phyloP scores from a whole-genome alignment of 2,888 invertebrate genomes.

The Mythimna albipuncta region DNA sequence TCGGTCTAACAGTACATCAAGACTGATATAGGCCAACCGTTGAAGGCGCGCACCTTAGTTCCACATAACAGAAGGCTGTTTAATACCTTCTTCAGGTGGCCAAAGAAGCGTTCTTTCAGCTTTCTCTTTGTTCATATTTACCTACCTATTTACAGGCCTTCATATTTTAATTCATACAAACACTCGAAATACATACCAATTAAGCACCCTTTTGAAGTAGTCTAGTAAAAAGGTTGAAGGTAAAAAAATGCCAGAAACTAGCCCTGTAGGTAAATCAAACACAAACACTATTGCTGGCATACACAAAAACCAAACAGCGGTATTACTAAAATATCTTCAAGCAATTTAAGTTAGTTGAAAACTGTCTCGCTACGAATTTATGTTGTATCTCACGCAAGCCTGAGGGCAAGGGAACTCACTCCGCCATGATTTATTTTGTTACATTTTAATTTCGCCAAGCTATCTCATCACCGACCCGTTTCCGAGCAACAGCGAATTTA shows the following conservation, averaged over 20 bases:
- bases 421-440: conserved; percentile 78
- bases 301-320: conserved; percentile 1
- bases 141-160: too few species aligned
- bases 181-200: background rate
- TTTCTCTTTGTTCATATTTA: too few species aligned
- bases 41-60: too few species aligned
- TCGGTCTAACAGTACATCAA: too few species aligned
- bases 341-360: conserved; percentile 65
- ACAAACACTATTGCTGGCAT: background rate
- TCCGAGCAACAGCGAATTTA: conserved; percentile 67
- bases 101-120: too few species aligned
- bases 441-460: conserved; percentile 81
- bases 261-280: background rate
- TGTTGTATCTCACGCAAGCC: conserved; percentile 64
- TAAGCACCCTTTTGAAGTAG: background rate
- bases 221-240: background rate
- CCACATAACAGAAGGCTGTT: too few species aligned
- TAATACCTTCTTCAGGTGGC: too few species aligned
- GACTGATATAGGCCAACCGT: too few species aligned
- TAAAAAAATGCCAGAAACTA: background rate
- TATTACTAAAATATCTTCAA: conserved; percentile 43
- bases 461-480: conserved; percentile 75
- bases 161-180: too few species aligned
- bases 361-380: conserved; percentile 63
- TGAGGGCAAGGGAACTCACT: conserved; percentile 64